Evolutionary conservation across 2,113 vertebrate genomes (phyloP).

Genomic region (Montifringilla adamsi): DNA sequence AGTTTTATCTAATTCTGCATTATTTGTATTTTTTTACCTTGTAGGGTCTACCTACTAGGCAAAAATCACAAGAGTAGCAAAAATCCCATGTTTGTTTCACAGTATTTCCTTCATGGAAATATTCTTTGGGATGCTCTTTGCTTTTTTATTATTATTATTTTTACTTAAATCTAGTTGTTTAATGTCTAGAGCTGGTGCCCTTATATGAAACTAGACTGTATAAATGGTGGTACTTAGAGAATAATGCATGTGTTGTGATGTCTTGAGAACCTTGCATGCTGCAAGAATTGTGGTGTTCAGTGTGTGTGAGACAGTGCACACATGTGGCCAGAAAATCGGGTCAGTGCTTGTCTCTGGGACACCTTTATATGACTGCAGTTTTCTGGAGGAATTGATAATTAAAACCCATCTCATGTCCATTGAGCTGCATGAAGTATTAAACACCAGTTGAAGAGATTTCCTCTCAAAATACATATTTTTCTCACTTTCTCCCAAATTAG

Average conservation of each 20-base stretch:
- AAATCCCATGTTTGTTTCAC: conserved; percentile 87
- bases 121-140: conserved; percentile 69
- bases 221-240: not conserved
- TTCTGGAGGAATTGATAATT: conserved; percentile 15
- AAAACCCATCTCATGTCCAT: not conserved
- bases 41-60: conserved; percentile 95
- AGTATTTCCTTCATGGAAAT: conserved; percentile 67
- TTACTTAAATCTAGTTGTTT: conserved; percentile 58
- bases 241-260: conserved; percentile 30
- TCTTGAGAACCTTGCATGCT: conserved; percentile 36
- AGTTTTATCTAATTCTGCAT: conserved; percentile 88
- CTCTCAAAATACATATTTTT: not conserved
- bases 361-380: conserved; percentile 9
- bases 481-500: conserved; percentile 41
- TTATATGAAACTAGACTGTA: not conserved
- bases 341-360: not conserved
- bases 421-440: conserved; percentile 41
- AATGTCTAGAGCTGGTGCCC: not conserved
- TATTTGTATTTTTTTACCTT: conserved; percentile 92
- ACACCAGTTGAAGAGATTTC: not conserved
- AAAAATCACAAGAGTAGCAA: conserved; percentile 98
- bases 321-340: not conserved
- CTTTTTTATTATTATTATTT: not conserved
- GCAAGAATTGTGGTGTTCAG: not conserved
- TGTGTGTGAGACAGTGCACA: conserved; percentile 30